Conservation (phyloP, 2,888 invertebrate species). For the Mesorhabditis belari region DNA sequence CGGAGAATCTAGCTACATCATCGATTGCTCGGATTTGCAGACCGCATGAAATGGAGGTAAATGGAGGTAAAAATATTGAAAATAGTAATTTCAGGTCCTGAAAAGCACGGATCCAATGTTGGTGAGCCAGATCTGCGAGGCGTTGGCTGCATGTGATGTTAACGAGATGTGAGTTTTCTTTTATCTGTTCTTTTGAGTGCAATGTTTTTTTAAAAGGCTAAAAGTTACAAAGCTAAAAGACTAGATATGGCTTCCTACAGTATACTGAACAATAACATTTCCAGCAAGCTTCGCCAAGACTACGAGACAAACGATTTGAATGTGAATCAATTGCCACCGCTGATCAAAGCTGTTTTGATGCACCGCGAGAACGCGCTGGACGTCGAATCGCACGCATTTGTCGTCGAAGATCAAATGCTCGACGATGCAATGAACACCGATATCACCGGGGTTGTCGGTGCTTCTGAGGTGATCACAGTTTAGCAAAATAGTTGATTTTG, state of each 20-base stretch:
- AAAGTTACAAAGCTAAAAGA: too few species aligned
- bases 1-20: constrained; percentile 4
- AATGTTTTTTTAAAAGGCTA: too few species aligned
- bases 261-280: too few species aligned
- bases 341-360: constrained; percentile 22
- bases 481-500: neutral
- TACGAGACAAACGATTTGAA: constrained; percentile 32
- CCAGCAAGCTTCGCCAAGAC: constrained; percentile 15
- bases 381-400: constrained; percentile 8
- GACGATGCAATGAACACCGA: constrained; percentile 1
- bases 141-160: constrained; percentile 23
- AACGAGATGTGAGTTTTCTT: constrained; percentile 35
- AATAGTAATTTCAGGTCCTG: constrained; percentile 9
- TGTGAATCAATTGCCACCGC: constrained; percentile 20
- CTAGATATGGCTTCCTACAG: too few species aligned
- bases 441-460: neutral
- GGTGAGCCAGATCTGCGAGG: constrained; percentile 17
- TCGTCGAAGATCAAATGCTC: constrained; percentile 4
- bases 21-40: neutral
- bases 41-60: neutral
- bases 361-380: constrained; percentile 9
- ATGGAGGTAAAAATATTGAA: too few species aligned
- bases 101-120: constrained; percentile 11
- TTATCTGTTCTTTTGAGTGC: too few species aligned
- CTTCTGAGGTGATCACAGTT: too few species aligned